Evolutionary conservation across 2,113 vertebrate genomes (phyloP), one percentile per base, ranked within the genome.

Genomic region (Loxodonta africana): DNA sequence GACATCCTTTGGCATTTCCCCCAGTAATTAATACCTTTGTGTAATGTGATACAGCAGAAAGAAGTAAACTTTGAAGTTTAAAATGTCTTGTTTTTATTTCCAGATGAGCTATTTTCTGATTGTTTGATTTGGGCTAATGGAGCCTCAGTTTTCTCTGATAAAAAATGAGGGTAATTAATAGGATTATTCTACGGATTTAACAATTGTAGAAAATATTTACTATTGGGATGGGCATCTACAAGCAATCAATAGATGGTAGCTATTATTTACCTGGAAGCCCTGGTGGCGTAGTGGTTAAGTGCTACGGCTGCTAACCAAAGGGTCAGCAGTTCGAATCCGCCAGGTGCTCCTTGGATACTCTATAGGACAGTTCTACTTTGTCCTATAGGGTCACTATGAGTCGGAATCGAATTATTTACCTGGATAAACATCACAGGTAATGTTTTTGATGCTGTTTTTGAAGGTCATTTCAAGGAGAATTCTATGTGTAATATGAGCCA

Each of bases 71-170:
- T 93, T 44, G 1, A 46, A 37, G 14, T 57, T 82, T 83, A 73
- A 76, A 95, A 86, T 33, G 48, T 88, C 15, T 77, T 78, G 3
- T 30, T 89, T 92, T 94, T 83, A 81, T 67, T 92, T 46, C 69
- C 73, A 94, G 20, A 53, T 51, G 28, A 94, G 67, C 6, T 85
- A 26, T 73, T 73, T 73, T 20, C n/a, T 73, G 77, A 51, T 83
- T 83, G 20, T 67, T 96, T 92, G 67, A 90, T 91, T 53, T 25
- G 30, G 18, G 14, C 28, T 73, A 44, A 53, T 62, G 88, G n/a
- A 92, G 9, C 6, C 6, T 57, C 9, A 1, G 25, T 90, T 88
- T 95, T 96, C 73, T 95, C 53, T n/a, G 85, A 26, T 28, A 8
- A 73, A 44, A 90, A 8, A 21, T 53, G 62, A 60, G 25, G 10